Percentiles rank a stretch among this genome's conserved stretches.
Conservation (phyloP, 2,113 vertebrate genomes). For the Oreochromis niloticus region DNA sequence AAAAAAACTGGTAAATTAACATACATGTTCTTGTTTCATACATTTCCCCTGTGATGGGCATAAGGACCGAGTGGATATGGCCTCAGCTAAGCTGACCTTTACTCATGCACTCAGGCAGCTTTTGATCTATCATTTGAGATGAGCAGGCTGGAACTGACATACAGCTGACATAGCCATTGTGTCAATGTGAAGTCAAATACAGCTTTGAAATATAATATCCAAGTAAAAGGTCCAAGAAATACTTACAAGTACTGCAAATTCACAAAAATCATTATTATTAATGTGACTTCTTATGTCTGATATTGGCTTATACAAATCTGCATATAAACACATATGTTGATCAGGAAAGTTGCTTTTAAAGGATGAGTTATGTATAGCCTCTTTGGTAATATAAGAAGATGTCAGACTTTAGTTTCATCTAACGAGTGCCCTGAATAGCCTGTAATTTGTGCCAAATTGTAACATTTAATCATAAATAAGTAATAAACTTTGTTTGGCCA, state of each 20-base stretch:
- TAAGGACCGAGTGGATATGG: neutral
- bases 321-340: neutral
- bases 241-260: neutral
- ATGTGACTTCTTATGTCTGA: fast-evolving
- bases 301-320: neutral
- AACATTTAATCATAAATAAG: neutral
- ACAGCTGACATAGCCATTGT: neutral
- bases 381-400: neutral
- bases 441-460: neutral
- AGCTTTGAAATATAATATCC: neutral
- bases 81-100: neutral
- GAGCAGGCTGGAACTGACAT: neutral
- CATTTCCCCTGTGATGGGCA: neutral
- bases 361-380: neutral
- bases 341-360: neutral
- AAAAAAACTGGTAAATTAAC: neutral
- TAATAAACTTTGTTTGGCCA: fast-evolving
- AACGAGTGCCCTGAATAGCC: neutral
- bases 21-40: neutral
- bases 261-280: neutral
- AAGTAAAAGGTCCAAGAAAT: neutral
- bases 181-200: neutral
- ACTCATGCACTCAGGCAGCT: neutral
- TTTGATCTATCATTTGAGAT: neutral
- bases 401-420: neutral